phyloP scores from a whole-genome alignment of 1,140 invertebrate genomes.

The Nebria ingens region DNA sequence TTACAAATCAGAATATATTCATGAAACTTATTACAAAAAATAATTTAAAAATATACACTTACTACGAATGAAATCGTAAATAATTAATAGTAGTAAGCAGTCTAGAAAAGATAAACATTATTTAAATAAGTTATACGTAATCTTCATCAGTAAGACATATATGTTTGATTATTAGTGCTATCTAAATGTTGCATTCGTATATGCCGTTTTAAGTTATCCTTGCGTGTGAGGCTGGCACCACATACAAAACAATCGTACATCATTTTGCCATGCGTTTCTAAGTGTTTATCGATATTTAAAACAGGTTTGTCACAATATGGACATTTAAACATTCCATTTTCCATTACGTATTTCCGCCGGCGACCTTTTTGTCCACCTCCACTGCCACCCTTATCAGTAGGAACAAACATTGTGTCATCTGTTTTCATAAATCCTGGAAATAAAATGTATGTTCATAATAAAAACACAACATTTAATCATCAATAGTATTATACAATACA shows the following conservation, averaged over 20 bases:
- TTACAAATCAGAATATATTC: too few species aligned
- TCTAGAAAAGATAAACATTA: too few species aligned
- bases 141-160: too few species aligned
- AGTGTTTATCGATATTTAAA: not conserved
- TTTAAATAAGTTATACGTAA: too few species aligned
- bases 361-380: not conserved
- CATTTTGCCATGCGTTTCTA: not conserved
- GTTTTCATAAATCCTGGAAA: not conserved
- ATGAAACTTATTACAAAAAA: too few species aligned
- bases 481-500: not conserved
- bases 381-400: not conserved
- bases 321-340: not conserved
- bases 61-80: too few species aligned
- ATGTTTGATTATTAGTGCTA: too few species aligned
- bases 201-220: conserved; percentile 1
- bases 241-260: not conserved
- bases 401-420: not conserved
- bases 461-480: too few species aligned
- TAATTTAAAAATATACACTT: too few species aligned
- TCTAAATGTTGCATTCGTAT: not conserved
- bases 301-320: not conserved
- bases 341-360: not conserved
- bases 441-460: not conserved
- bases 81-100: too few species aligned
- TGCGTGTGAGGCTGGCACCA: not conserved